Evolutionary conservation across 2,888 invertebrate genomes (phyloP), one percentile per base, ranked within the genome.

Genomic region (Pseudeuparius sepicola): DNA sequence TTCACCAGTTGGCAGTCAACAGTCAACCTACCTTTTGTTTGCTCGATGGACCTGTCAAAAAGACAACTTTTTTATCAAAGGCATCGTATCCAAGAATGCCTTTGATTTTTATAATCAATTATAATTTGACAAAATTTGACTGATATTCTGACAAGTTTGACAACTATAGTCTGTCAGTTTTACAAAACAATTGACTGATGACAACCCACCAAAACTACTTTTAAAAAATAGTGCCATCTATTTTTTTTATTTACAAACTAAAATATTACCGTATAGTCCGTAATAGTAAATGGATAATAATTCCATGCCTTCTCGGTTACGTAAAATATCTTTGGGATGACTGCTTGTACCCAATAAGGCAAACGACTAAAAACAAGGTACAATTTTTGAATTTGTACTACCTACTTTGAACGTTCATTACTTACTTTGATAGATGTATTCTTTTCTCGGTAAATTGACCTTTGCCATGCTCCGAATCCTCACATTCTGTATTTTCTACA

Each of bases 301-400:
- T 93, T 92, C 90, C 90, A 92, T 9, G 90, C 87, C 57, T 89
- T 90, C 63, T 92, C 92, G 37, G 83, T 90, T 11, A 92, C 76
- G 63, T 92, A 93, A 65, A 92, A 90, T 57, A 92, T 79, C 61
- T 81, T 79, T 44, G 92, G 92, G 54, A 86, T 77, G 49, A 92
- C 63, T 3, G 86, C 77, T 62, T 88, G 86, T 34, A 90, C 68
- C 89, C 89, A 93, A 56, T 81, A 81, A 3, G 92, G 92, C 41
- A 92, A 70, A 51, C 87, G 86, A 57, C 89, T 88, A 64, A 29
- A 73, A 73, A 43, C 25, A 34, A 24, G 40, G n/a, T 6, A 7
- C 6, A 20, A 6, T 7, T 20, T 20, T n/a, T 7, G 20, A 11
- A 31, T 20, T 18, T 26, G 6, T 26, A 29, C 5, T 7, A 29